These are phyloP conservation scores for Raja brachyura DNA, from an alignment of 2,113 vertebrate genomes.

Conservation along the genomic window DNA sequence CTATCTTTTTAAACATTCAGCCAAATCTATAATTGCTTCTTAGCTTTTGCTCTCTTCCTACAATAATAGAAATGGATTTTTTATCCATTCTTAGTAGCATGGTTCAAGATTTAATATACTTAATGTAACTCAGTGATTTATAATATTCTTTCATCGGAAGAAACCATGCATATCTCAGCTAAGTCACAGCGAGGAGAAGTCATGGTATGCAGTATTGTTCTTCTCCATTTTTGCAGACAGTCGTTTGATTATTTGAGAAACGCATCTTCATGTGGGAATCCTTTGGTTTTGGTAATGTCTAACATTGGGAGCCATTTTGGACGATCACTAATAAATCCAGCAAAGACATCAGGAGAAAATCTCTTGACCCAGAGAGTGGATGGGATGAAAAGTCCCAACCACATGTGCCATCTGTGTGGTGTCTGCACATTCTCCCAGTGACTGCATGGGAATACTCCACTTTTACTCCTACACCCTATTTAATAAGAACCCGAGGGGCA, in stretches of 20 bases:
- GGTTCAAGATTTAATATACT: neutral
- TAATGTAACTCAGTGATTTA: neutral
- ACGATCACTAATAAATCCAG: too few relatives aligned
- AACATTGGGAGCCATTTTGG: neutral
- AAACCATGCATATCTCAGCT: neutral
- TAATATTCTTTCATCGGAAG: neutral
- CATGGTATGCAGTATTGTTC: neutral
- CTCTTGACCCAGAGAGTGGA: too few relatives aligned
- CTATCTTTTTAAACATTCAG: neutral
- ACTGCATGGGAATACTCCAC: too few relatives aligned
- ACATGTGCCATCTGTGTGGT: too few relatives aligned
- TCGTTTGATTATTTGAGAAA: neutral
- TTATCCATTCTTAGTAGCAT: neutral
- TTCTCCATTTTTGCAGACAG: neutral
- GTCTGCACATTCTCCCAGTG: too few relatives aligned
- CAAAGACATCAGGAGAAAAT: too few relatives aligned
- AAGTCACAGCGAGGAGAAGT: neutral
- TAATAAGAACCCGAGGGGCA: too few relatives aligned
- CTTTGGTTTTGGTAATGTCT: neutral
- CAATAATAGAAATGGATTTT: neutral
- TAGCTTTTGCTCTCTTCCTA: neutral
- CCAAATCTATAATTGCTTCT: neutral
- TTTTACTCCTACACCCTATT: too few relatives aligned
- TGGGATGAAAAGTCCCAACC: too few relatives aligned
- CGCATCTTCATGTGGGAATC: neutral